Percentiles rank a stretch among this genome's conserved stretches.
Conservation (phyloP, 2,888 invertebrate species). For the Lepidonotus clava region DNA sequence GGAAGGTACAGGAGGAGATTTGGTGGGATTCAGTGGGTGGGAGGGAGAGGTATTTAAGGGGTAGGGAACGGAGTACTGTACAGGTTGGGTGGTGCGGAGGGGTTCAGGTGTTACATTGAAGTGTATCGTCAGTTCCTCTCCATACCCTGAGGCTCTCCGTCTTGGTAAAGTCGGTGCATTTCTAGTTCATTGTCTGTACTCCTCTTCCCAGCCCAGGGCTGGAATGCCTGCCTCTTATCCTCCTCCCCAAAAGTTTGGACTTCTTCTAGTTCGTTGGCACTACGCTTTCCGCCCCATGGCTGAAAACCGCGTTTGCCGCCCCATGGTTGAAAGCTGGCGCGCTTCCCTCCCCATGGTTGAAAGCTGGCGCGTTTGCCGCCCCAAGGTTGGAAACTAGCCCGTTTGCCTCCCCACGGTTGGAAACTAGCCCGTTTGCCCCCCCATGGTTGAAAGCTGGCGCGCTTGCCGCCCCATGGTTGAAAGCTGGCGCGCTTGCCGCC, state of each 20-base stretch:
- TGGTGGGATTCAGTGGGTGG: too few species aligned
- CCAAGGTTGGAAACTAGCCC: slow-evolving; percentile 51
- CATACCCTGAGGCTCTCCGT: too few species aligned
- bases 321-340: neutral
- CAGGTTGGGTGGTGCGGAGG: too few species aligned
- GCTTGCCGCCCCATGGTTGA: neutral
- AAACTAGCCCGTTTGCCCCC: slow-evolving; percentile 34
- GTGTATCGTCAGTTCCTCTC: too few species aligned
- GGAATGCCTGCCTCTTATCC: neutral
- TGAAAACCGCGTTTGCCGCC: slow-evolving; percentile 9
- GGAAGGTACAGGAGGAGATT: too few species aligned
- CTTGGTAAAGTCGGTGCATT: too few species aligned
- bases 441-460: neutral
- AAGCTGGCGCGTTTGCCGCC: slow-evolving; percentile 50
- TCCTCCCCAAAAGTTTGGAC: too few species aligned
- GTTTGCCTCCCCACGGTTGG: slow-evolving; percentile 55
- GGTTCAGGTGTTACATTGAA: too few species aligned
- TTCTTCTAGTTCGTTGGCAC: neutral
- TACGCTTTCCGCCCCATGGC: slow-evolving; percentile 27
- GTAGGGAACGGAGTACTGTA: too few species aligned
- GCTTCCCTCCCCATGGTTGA: slow-evolving; percentile 50
- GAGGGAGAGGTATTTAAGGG: too few species aligned
- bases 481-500: slow-evolving; percentile 20
- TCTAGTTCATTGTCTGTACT: slow-evolving; percentile 28
- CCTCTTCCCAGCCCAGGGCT: slow-evolving; percentile 33